Conservation (phyloP, 2,113 vertebrate species). For the Microtus pennsylvanicus region DNA sequence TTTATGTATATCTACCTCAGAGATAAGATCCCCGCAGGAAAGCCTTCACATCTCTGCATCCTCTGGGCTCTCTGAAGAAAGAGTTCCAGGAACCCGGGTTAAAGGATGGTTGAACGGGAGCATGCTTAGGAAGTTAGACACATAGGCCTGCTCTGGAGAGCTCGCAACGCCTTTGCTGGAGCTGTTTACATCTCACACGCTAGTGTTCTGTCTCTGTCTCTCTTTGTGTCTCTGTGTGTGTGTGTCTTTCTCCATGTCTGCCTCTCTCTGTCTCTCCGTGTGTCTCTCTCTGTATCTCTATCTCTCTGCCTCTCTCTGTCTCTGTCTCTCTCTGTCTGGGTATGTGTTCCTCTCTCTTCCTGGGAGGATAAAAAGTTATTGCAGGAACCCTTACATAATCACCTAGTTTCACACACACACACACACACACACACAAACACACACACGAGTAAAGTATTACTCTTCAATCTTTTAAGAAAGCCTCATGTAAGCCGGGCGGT, state of each 20-base stretch:
- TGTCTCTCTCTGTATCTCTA: background rate
- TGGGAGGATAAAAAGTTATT: background rate
- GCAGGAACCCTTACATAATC: background rate
- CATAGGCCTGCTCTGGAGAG: background rate
- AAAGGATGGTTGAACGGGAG: background rate
- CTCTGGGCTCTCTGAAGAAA: background rate
- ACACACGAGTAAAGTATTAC: background rate
- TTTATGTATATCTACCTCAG: background rate
- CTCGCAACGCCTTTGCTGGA: background rate
- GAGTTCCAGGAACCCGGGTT: background rate
- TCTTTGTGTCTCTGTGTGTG: background rate
- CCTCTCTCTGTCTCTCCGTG: background rate
- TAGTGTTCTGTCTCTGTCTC: background rate
- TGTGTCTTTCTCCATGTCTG: background rate
- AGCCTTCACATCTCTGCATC: conserved; percentile 15
- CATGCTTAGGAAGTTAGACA: background rate
- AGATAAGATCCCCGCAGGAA: background rate
- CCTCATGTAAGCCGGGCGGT: too few species aligned
- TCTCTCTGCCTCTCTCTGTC: background rate
- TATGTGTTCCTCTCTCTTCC: background rate
- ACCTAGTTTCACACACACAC: background rate
- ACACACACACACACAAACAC: too few species aligned
- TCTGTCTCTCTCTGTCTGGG: background rate
- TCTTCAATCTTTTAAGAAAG: conserved; percentile 7
- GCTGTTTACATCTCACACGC: background rate